Base-by-base conservation (phyloP, 2,888 invertebrate genomes). In the Conops quadrifasciatus region DNA sequence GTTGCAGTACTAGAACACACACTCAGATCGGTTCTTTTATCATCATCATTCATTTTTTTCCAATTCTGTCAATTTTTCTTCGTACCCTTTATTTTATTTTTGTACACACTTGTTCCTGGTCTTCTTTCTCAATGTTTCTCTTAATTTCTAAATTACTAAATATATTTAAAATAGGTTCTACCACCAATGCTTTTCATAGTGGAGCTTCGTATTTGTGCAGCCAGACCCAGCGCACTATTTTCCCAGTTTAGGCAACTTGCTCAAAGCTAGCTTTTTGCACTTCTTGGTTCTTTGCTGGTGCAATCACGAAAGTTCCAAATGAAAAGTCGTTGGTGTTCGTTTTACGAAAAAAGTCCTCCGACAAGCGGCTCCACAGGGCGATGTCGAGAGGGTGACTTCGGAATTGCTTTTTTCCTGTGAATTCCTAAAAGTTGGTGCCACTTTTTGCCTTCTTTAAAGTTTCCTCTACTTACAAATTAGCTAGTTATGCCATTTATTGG, bases 1-100 rank as follows among this genome's bases (percentile, higher is more conserved):
- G 71, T 64, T 69, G 60, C 56, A 66, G 68, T 71, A 74, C 71
- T 68, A 72, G 74, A 72, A 72, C 72, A 72, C 65, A 71, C 74
- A 74, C 65, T 74, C 67, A 74, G 65, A 72, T 74, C 71, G 70
- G 70, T 72, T 67, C 71, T 74, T 72, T 71, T 74, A 66, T 71
- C 74, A 72, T 72, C 74, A 72, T 74, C 72, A 74, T 72, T 74
- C 74, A 74, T 74, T 68, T 72, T 74, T 56, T 58, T 51, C 43
- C 43, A 70, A 63, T 64, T 70, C 56, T 70, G 24, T 45, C 24
- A 58, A 56, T 64, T 58, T 64, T 60, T 49, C 68, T 49, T 28
- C 68, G 68, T 67, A 47, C 62, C 51, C 62, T 62, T 60, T 68
- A 68, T 60, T 49, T 67, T 53, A 36, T 56, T 30, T 36, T 62